Percentiles rank a stretch among this genome's conserved stretches.
Conservation (phyloP, 2,797 vertebrate species). For the Acipenser transmontanus region DNA sequence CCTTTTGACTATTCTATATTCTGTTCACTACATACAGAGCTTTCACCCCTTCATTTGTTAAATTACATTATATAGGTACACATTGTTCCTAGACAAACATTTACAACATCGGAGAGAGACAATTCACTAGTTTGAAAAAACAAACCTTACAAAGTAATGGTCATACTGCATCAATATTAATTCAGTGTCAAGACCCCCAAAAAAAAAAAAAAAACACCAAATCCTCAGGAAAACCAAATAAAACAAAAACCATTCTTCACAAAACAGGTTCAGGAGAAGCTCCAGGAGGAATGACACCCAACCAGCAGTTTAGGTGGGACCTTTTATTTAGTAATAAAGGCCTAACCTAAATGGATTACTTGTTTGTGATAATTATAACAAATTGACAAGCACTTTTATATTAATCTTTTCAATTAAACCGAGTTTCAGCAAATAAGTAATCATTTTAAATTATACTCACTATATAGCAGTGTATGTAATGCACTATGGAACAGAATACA, state of each 20-base stretch:
- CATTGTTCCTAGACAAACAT: slow-evolving; percentile 41
- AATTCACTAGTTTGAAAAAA: not conserved
- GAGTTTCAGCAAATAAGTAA: no score
- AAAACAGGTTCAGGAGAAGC: not conserved
- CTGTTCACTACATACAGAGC: slow-evolving; percentile 59
- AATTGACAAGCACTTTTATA: no score
- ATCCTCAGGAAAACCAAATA: slow-evolving; percentile 27
- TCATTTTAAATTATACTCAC: slow-evolving; percentile 12
- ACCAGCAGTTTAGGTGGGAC: not conserved
- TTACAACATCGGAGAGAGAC: slow-evolving; percentile 22
- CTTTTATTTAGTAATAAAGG: not conserved
- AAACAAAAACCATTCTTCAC: slow-evolving; percentile 7
- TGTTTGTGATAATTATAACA: no score
- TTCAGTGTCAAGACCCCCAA: slow-evolving; percentile 17
- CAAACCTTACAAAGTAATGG: slow-evolving; percentile 27
- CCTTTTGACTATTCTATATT: slow-evolving; percentile 24
- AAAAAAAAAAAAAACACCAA: slow-evolving; percentile 34
- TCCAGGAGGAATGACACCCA: slow-evolving; percentile 1
- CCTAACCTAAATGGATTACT: not conserved
- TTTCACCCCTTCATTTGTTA: slow-evolving; percentile 35
- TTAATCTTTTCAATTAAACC: no score
- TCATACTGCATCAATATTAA: slow-evolving; percentile 28
- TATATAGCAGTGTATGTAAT: slow-evolving; percentile 18
- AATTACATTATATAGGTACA: slow-evolving; percentile 40
- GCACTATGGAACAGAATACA: no score